A percentile compares a stretch with the other conserved stretches of the same genome.
These are phyloP conservation scores for Aythya fuligula DNA, from an alignment of 2,797 vertebrate species.

Conservation along the genomic window DNA sequence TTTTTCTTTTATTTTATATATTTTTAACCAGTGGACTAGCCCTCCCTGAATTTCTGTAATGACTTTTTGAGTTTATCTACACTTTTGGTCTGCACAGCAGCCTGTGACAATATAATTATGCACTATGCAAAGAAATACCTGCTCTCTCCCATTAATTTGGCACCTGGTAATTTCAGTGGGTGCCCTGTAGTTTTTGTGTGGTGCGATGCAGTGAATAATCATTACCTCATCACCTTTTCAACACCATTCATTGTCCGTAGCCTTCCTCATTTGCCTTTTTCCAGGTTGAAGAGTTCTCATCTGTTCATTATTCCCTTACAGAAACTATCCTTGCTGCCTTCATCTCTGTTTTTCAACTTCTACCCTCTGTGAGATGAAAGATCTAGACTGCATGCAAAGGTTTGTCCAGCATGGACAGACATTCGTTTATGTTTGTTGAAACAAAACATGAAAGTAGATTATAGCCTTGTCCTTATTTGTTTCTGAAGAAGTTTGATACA, in stretches of 20 bases:
- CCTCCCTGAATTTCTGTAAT: background rate
- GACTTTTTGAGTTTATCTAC: slow-evolving; percentile 38
- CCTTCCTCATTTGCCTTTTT: slow-evolving; percentile 23
- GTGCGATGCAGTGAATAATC: slow-evolving; percentile 20
- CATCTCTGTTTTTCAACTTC: background rate
- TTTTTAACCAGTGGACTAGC: background rate
- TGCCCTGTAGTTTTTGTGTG: slow-evolving; percentile 45
- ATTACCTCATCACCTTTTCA: slow-evolving; percentile 19
- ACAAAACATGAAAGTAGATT: background rate
- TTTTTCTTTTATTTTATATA: background rate
- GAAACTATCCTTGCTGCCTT: background rate
- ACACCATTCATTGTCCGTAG: slow-evolving; percentile 34
- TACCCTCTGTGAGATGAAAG: background rate
- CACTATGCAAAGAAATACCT: slow-evolving; percentile 12
- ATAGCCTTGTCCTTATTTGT: slow-evolving; percentile 12
- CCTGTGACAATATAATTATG: slow-evolving; percentile 66
- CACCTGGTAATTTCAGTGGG: slow-evolving; percentile 57
- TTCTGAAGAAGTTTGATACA: background rate
- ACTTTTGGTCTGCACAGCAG: slow-evolving; percentile 7
- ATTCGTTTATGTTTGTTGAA: background rate
- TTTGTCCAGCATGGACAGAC: background rate
- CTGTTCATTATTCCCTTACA: background rate
- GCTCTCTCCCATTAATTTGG: slow-evolving; percentile 23
- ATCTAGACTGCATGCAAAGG: background rate
- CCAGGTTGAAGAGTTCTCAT: background rate